phyloP scores from a whole-genome alignment of 2,797 vertebrate genomes.

The Moxostoma hubbsi region DNA sequence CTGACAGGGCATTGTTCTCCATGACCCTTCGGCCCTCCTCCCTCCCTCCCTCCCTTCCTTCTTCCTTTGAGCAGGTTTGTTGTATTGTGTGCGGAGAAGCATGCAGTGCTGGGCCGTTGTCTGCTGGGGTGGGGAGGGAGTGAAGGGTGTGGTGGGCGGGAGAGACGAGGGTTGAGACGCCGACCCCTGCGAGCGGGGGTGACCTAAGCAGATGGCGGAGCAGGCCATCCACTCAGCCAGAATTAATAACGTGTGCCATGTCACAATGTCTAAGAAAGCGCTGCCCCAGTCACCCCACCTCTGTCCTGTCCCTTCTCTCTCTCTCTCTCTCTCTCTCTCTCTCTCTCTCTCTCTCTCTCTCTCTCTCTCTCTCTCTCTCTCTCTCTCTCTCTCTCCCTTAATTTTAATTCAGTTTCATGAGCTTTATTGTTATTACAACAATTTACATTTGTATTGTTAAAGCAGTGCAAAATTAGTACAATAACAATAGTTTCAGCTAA shows the following conservation, averaged over 20 bases:
- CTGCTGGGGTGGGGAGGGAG: constrained; percentile 73
- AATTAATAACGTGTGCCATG: constrained; percentile 91
- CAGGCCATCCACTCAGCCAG: constrained; percentile 87
- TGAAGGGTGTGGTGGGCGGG: constrained; percentile 64
- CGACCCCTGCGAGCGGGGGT: constrained; percentile 84
- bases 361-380: background rate
- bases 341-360: constrained; percentile 19
- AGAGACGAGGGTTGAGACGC: constrained; percentile 66
- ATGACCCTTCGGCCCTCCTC: constrained; percentile 49
- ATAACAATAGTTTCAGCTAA: too few relatives aligned
- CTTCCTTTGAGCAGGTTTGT: constrained; percentile 80
- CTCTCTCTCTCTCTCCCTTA: constrained; percentile 20
- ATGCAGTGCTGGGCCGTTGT: constrained; percentile 74
- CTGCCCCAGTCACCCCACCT: constrained; percentile 38
- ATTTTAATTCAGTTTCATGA: background rate
- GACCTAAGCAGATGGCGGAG: constrained; percentile 89
- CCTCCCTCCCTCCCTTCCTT: constrained; percentile 62
- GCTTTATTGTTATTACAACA: constrained; percentile 46
- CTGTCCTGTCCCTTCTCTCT: constrained; percentile 47
- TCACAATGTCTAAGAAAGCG: constrained; percentile 83
- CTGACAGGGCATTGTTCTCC: constrained; percentile 79
- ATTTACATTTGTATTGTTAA: constrained; percentile 33
- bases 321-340: background rate
- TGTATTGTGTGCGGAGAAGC: constrained; percentile 81
- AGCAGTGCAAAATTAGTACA: background rate